Base-by-base conservation (phyloP, 2,113 vertebrate genomes). In the Lagopus leucura region DNA sequence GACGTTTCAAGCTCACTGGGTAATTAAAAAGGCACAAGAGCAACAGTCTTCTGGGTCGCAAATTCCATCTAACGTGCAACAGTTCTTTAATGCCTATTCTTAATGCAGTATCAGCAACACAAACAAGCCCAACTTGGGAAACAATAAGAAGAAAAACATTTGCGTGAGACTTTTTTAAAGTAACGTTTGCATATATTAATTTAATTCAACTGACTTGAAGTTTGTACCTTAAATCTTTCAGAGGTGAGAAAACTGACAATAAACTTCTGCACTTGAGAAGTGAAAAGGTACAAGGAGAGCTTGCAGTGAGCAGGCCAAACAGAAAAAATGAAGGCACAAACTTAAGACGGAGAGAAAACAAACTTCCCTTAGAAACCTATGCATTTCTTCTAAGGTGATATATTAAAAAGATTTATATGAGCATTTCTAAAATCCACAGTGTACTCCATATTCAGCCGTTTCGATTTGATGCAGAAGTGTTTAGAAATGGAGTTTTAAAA, bases 181-280 rank as follows among this genome's bases (percentile, higher is more conserved):
- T 72, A 64, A 54, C n/a, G 91, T 72, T 32, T 87, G 48, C 18
- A 16, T 54, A 75, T 79, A 14, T 30, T 79, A 45, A 89, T 60
- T 61, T 74, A 64, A 83, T 75, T 86, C 55, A 50, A 71, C 86
- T 52, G 78, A 18, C 16, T 86, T 81, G 7, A 71, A 82, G 15
- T 47, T 91, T 61, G 67, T 76, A 88, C 58, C 43, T 87, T 67
- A 84, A 90, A 67, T 78, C 86, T 90, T 54, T 95, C 42, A 77
- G 80, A 82, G 61, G 70, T 77, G 43, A 90, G 52, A 89, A 90
- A 86, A 83, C 10, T n/a, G 36, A 30, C 45, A 74, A 42, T 86
- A 77, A 47, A 83, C 60, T 91, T 82, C 67, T 92, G 40, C 90
- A 70, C 58, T 88, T 47, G 14, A 88, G 69, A 80, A 90, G 58